phyloP scores from a whole-genome alignment of 2,113 vertebrate species.

The Prolemur simus region DNA sequence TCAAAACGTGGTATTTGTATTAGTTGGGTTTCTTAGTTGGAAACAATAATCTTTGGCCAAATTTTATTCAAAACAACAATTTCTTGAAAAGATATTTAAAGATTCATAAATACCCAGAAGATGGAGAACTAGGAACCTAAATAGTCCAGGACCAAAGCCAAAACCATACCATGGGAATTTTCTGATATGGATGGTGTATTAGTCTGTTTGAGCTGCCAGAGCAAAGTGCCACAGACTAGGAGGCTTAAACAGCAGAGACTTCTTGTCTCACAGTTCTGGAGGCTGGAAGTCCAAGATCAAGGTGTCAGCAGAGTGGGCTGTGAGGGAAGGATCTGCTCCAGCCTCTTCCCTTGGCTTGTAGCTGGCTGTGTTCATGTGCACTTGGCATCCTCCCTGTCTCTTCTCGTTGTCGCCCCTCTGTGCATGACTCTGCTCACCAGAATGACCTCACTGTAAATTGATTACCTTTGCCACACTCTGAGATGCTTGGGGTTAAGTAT shows the following conservation, averaged over 20 bases:
- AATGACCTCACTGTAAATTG: not conserved
- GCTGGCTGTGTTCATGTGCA: not conserved
- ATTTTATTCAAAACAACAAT: not conserved
- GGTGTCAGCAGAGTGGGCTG: not conserved
- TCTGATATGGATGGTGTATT: not conserved
- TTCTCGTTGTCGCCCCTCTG: not conserved
- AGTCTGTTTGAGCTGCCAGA: not conserved
- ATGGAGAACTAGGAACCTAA: not conserved
- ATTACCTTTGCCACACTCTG: not conserved
- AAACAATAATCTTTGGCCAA: constrained; percentile 13
- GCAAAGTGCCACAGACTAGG: not conserved
- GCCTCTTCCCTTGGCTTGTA: not conserved
- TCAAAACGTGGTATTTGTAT: not conserved
- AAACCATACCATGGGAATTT: not conserved
- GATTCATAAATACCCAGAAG: not conserved
- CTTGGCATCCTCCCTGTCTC: not conserved
- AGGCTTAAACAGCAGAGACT: not conserved
- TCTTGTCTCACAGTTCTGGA: not conserved
- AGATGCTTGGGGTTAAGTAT: not conserved
- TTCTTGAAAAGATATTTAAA: constrained; percentile 29
- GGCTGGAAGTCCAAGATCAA: not conserved
- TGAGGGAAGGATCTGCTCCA: not conserved
- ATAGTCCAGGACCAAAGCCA: not conserved
- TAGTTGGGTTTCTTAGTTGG: constrained; percentile 6
- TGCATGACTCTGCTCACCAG: not conserved